Base-by-base conservation (phyloP, 1,140 invertebrate genomes). In the Meloidogyne chitwoodi region DNA sequence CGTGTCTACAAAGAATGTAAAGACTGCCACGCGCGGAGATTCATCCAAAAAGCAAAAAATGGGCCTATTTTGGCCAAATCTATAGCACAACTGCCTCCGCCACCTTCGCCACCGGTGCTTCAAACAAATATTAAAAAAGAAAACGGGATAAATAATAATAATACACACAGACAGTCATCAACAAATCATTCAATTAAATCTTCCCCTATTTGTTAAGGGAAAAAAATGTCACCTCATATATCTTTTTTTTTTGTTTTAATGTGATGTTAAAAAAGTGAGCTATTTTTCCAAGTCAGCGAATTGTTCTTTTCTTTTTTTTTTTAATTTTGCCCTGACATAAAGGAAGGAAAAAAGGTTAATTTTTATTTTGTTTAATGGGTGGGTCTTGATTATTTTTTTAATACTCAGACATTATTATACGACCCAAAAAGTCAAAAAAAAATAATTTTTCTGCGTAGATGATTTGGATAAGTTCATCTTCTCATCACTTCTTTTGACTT, bases 1-100 rank as follows among this genome's bases (percentile, higher is more conserved):
- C 31, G 31, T 41, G 31, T 75, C 44, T 75, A 68, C 24, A 22
- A 56, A 26, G 74, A 75, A 22, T 75, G 74, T 12, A 63, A 64
- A 31, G 64, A 64, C 68, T 27, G 34, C n/a, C 44, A 70, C 29
- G 48, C 48, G 16, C 48, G 48, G 19, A 56, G 48, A 14, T 56
- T 56, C n/a, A 56, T 56, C n/a, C 48, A 56, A 56, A 56, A 56
- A 56, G 19, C 48, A n/a, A 56, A 56, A n/a, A 56, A 56, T 56
- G 48, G 48, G 6, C 48, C 48, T n/a, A 56, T 56, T n/a, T 16
- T 26, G 24, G 38, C 68, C 19, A 68, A 26, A 29, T 70, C 61
- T 29, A 70, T 70, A n/a, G n/a, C 38, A 10, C 68, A 70, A 27
- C 29, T 63, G 24, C 56, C 64, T 24, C 71, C 71, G 6, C 71